A percentile compares a stretch with the other conserved stretches of the same genome.
phyloP scores from a whole-genome alignment of 2,113 vertebrate species.

The Ammospiza nelsoni region DNA sequence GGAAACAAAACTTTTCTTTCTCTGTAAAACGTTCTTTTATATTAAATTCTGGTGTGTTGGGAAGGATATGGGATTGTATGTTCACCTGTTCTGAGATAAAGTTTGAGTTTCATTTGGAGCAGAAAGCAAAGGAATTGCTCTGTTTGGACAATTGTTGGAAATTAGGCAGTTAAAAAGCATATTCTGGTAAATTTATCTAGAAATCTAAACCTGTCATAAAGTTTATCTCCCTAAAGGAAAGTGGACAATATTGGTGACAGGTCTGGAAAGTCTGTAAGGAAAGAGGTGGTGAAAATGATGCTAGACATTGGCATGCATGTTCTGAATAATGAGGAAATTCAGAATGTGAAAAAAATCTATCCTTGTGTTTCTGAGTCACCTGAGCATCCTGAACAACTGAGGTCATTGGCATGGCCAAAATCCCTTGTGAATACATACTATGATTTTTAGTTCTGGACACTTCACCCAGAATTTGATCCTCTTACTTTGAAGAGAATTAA shows the following conservation, averaged over 20 bases:
- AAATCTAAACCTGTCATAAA: not conserved
- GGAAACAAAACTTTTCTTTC: not conserved
- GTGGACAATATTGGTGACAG: fast-evolving
- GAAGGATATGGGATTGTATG: not conserved
- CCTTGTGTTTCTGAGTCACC: not conserved
- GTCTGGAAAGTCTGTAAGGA: not conserved
- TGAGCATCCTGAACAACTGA: not conserved
- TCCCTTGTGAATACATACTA: not conserved
- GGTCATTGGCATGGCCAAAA: fast-evolving
- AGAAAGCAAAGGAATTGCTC: not conserved
- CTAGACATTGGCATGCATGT: not conserved
- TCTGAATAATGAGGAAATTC: not conserved
- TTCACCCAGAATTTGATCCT: not conserved
- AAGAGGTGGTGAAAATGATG: fast-evolving
- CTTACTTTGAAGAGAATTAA: not conserved
- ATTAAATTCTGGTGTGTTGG: not conserved
- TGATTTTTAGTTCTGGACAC: fast-evolving
- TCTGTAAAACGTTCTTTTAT: not conserved
- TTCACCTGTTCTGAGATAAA: not conserved
- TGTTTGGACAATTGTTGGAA: not conserved
- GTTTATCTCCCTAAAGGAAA: not conserved
- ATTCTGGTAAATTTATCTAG: not conserved
- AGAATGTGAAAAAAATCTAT: not conserved
- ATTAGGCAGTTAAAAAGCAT: not conserved
- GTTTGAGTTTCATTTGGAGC: not conserved